These are phyloP conservation scores for Nematopogon swammerdamellus DNA, from an alignment of 2,888 invertebrate genomes.

Conservation along the genomic window DNA sequence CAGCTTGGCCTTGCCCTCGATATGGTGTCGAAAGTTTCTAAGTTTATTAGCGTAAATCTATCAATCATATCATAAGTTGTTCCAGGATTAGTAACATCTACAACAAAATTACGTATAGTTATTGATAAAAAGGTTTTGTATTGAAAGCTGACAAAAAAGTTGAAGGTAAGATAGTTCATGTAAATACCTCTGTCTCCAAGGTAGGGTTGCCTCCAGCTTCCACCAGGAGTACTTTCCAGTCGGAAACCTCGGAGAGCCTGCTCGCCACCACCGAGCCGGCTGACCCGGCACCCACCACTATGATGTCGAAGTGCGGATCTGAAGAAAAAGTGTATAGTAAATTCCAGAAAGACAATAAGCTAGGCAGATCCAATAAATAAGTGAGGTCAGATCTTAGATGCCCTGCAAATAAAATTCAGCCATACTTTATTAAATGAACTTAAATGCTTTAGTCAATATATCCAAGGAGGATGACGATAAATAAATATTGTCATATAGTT, in stretches of 20 bases:
- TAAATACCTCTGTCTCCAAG: slow-evolving; percentile 11
- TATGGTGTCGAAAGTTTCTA: no score
- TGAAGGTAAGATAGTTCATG: background rate
- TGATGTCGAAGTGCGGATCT: slow-evolving; percentile 14
- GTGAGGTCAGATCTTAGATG: background rate
- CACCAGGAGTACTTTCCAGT: slow-evolving; percentile 12
- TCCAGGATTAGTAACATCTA: no score
- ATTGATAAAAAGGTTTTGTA: no score
- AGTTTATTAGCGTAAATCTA: no score
- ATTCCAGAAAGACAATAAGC: background rate
- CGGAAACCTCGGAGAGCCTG: slow-evolving; percentile 10
- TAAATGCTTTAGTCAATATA: background rate
- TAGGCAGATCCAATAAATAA: no score
- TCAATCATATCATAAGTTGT: no score
- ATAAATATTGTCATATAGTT: no score
- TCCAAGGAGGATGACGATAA: no score
- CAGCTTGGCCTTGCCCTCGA: no score
- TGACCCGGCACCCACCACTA: slow-evolving; percentile 12
- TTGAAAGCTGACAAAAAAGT: background rate
- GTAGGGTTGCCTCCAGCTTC: slow-evolving; percentile 13
- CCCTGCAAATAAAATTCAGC: background rate
- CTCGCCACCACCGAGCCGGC: slow-evolving; percentile 13
- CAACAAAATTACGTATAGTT: no score
- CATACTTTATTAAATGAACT: background rate
- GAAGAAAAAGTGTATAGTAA: slow-evolving; percentile 1